These are phyloP conservation scores for Homalodisca vitripennis DNA, from an alignment of 1,140 invertebrate species.

Conservation along the genomic window DNA sequence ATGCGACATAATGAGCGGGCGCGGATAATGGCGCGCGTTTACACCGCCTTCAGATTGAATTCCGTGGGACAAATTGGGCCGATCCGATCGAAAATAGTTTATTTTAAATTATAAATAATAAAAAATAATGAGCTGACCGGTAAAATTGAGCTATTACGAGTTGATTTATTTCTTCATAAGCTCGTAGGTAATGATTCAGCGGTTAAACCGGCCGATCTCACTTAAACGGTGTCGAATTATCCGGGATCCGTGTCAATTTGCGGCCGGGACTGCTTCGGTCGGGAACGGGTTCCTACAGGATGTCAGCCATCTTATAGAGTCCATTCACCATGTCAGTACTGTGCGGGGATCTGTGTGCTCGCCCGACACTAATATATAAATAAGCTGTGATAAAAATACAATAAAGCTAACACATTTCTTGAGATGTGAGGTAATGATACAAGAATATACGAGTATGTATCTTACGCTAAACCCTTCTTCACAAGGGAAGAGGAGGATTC, in stretches of 20 bases:
- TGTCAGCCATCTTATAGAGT: background rate
- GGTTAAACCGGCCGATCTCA: conserved; percentile 7
- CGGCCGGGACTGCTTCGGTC: background rate
- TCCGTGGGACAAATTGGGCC: conserved; percentile 25
- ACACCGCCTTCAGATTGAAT: conserved; percentile 26
- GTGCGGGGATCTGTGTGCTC: no score
- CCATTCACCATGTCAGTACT: no score
- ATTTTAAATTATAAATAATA: conserved; percentile 32
- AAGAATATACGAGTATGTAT: no score
- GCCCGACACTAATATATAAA: no score
- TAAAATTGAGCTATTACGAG: conserved; percentile 30
- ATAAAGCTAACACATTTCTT: no score
- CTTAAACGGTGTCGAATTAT: conserved; percentile 21
- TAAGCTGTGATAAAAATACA: no score
- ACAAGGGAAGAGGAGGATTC: no score
- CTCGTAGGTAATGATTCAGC: conserved; percentile 24
- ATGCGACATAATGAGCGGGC: conserved; percentile 48
- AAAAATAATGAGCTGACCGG: conserved; percentile 25
- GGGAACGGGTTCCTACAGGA: background rate
- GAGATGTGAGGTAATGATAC: no score
- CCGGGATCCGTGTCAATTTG: background rate
- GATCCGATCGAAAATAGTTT: conserved; percentile 19
- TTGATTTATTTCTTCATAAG: conserved; percentile 32
- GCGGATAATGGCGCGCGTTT: conserved; percentile 23
- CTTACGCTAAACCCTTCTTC: no score